Conservation (phyloP, 2,113 vertebrate genomes). For the Meriones unguiculatus region DNA sequence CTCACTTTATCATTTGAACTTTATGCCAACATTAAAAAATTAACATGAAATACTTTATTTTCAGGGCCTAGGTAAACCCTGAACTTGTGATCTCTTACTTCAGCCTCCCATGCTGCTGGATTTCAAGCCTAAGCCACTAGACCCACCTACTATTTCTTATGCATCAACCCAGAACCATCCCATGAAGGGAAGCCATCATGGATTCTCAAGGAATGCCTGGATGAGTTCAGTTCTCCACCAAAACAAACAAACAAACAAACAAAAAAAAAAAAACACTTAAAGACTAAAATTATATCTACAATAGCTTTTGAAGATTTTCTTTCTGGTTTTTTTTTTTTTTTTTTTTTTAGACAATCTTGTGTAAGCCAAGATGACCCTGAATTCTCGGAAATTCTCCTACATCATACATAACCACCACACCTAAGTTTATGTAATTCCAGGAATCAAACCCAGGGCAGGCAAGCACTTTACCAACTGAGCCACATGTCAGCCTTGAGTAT, state of each 20-base stretch:
- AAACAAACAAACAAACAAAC: not conserved
- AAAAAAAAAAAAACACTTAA: not conserved
- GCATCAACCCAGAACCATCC: not conserved
- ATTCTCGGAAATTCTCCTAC: not conserved
- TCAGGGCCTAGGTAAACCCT: not conserved
- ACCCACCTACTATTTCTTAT: constrained; percentile 1
- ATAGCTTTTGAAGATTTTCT: not conserved
- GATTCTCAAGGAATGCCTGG: not conserved
- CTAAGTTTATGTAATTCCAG: not conserved
- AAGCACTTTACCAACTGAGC: not conserved
- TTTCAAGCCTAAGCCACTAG: not conserved
- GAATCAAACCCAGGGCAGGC: not conserved
- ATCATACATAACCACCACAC: not conserved
- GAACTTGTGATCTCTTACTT: not conserved
- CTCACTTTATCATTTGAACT: not conserved
- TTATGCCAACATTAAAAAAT: not conserved
- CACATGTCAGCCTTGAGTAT: not conserved
- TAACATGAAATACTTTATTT: not conserved
- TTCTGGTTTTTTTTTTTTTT: not conserved
- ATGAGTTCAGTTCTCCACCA: not conserved
- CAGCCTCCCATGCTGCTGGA: not conserved
- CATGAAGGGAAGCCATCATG: not conserved
- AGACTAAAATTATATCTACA: not conserved
- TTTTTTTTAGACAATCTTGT: not conserved
- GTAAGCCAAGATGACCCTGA: not conserved